Conservation (phyloP, 2,797 vertebrate genomes). For the Hoplostethus atlanticus region DNA sequence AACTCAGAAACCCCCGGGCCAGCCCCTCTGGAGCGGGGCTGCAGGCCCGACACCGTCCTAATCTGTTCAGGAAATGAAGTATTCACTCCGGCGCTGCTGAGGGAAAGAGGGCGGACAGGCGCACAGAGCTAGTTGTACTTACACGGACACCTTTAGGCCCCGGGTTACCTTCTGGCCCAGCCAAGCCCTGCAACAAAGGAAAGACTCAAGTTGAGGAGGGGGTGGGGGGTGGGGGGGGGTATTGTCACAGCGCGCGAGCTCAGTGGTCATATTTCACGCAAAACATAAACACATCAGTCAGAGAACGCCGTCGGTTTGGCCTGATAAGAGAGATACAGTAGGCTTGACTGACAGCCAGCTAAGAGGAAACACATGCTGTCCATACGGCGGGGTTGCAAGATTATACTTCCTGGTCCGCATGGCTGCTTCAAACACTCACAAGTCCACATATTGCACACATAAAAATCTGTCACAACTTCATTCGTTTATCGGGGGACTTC, state of each 20-base stretch:
- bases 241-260: slow-evolving; percentile 23
- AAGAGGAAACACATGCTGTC: slow-evolving; percentile 19
- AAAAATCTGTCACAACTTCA: not conserved
- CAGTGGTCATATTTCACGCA: slow-evolving; percentile 8
- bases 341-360: slow-evolving; percentile 9
- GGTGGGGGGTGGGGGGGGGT: not conserved
- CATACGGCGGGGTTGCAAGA: slow-evolving; percentile 12
- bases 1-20: slow-evolving; percentile 32
- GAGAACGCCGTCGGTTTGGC: not conserved
- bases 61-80: slow-evolving; percentile 78
- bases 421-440: not conserved
- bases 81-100: slow-evolving; percentile 52
- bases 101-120: slow-evolving; percentile 24
- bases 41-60: slow-evolving; percentile 60
- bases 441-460: slow-evolving; percentile 6
- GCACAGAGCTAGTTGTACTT: slow-evolving; percentile 81
- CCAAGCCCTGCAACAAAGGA: slow-evolving; percentile 88
- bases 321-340: slow-evolving; percentile 6
- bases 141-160: slow-evolving; percentile 95
- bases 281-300: slow-evolving; percentile 18
- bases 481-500: not conserved
- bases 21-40: slow-evolving; percentile 26
- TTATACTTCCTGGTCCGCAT: not conserved
- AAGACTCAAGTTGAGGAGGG: slow-evolving; percentile 42
- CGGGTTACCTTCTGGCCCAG: slow-evolving; percentile 93